These are phyloP conservation scores for Apus apus DNA, from an alignment of 2,113 vertebrate species.

Conservation along the genomic window DNA sequence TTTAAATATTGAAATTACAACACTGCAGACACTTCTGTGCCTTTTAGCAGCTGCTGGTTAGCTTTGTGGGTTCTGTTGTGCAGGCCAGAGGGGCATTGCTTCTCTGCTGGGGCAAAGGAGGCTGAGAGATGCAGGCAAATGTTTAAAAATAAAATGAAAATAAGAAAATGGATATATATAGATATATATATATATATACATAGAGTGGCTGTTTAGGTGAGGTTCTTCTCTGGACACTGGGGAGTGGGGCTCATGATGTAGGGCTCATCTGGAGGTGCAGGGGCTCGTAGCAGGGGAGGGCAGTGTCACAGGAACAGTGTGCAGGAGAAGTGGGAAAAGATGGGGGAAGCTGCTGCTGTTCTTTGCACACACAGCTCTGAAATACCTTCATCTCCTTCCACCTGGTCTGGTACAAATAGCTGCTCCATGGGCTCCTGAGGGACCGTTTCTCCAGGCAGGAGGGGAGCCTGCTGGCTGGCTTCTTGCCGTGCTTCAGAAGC, in stretches of 20 bases:
- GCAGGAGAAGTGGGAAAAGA: neutral
- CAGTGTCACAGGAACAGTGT: neutral
- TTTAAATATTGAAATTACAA: neutral
- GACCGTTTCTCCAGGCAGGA: neutral
- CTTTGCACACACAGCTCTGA: neutral
- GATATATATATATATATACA: neutral
- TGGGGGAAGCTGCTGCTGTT: neutral
- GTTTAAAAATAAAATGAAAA: neutral
- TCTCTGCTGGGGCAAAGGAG: neutral
- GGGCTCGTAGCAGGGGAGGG: neutral
- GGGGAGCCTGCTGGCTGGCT: neutral
- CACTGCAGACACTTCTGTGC: neutral
- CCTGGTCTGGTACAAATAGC: neutral
- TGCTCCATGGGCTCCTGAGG: fast-evolving
- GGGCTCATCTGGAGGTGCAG: neutral
- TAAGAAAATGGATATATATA: neutral
- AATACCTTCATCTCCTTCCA: neutral
- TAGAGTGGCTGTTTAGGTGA: neutral
- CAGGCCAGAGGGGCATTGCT: neutral
- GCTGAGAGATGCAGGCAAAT: neutral
- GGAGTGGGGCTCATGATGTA: fast-evolving
- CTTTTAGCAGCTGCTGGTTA: neutral
- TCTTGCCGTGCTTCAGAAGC: neutral
- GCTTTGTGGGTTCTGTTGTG: neutral
- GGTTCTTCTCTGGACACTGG: neutral